Evolutionary conservation across 2,797 vertebrate species (phyloP), one percentile per base, ranked within the genome.

Genomic region (Sebastes nivosus): DNA sequence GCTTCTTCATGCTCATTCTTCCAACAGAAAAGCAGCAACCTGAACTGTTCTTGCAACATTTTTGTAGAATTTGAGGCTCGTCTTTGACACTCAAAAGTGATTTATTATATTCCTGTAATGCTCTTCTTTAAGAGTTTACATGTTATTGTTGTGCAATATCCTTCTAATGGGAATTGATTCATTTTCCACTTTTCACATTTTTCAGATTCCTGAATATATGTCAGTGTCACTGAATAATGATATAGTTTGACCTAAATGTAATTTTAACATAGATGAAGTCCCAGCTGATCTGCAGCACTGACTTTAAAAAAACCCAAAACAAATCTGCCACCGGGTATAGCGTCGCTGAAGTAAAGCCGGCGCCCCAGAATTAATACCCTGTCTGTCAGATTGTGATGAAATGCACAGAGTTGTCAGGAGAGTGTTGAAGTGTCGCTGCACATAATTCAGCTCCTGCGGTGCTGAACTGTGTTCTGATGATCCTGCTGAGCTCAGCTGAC

Each of bases 401-500:
- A 84, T 57, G 69, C 68, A 18, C 42, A 67, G 64, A 85, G 80
- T 78, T 84, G 69, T 87, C 77, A 65, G 22, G 36, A 22, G 72
- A 64, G 75, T 64, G 85, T 75, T 81, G 8, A 81, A 69, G 79
- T 86, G 81, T 89, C 80, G 18, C 55, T 20, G 32, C 75, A 61
- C 79, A 72, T 81, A 66, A 80, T 79, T 86, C 69, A 81, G 68
- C 70, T 73, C 38, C 13, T 11, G 65, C 64, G 0, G 65, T 2
- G 77, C 72, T 36, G 68, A 71, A 2, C 55, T 29, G 18, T 74
- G 83, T 77, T 73, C 46, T 79, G 77, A 46, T 76, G 79, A 88
- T 86, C 83, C 65, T 36, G 85, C 81, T 86, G 83, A 87, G 84
- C 87, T 87, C 81, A 85, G 87, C 83, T 83, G 87, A 84, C 82